phyloP scores from a whole-genome alignment of 1,140 invertebrate genomes.

The Grapholita molesta region DNA sequence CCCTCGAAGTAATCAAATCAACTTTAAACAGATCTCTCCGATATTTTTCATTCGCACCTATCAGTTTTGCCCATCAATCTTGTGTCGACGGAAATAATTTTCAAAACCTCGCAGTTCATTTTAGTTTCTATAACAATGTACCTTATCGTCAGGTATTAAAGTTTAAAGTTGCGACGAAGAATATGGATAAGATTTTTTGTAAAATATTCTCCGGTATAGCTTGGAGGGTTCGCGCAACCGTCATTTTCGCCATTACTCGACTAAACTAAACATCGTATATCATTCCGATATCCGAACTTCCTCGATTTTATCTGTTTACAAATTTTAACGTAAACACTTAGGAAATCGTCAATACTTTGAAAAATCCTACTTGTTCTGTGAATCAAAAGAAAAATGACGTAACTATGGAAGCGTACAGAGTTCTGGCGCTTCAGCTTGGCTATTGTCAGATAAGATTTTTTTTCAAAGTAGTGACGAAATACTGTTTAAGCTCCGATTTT shows the following conservation, averaged over 20 bases:
- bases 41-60: neutral
- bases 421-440: too few species aligned
- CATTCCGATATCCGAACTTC: neutral
- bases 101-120: neutral
- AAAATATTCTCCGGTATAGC: neutral
- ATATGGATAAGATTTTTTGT: neutral
- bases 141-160: neutral
- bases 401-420: too few species aligned
- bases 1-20: neutral
- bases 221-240: neutral
- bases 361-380: neutral
- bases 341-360: neutral
- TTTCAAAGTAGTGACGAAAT: too few species aligned
- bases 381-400: neutral
- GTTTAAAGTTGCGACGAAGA: neutral
- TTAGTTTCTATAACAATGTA: neutral
- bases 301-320: neutral
- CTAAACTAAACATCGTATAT: constrained; percentile 12
- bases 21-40: neutral
- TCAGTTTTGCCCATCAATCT: neutral
- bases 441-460: too few species aligned
- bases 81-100: neutral
- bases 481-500: too few species aligned
- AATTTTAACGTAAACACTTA: neutral
- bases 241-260: constrained; percentile 2